Evolutionary conservation across 2,113 vertebrate species (phyloP).

Genomic region (Eulacestoma nigropectus): DNA sequence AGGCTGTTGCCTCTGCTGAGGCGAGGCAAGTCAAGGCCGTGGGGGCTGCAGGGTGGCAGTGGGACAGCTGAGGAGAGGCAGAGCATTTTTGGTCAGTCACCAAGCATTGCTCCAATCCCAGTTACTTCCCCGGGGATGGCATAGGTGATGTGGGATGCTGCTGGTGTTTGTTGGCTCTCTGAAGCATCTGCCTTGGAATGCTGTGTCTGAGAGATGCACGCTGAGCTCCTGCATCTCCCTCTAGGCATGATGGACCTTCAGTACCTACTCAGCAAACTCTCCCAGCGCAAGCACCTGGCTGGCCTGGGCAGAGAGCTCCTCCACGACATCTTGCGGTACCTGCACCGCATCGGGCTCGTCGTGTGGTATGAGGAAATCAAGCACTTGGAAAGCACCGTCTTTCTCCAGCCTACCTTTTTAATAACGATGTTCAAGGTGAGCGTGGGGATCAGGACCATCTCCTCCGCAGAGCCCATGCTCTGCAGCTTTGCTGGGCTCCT

Average conservation of each 20-base stretch:
- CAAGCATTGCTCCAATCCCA: rapidly evolving
- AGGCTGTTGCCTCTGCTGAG: neutral
- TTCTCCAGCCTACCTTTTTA: slow-evolving; percentile 70
- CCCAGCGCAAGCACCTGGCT: neutral
- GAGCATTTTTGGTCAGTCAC: neutral
- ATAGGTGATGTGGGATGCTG: rapidly evolving
- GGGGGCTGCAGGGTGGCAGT: neutral
- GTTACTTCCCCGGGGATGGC: neutral
- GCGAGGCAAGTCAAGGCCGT: neutral
- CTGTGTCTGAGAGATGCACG: neutral
- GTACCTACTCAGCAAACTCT: slow-evolving; percentile 47
- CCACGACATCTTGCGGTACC: slow-evolving; percentile 65
- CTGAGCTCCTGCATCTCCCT: neutral
- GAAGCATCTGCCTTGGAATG: neutral
- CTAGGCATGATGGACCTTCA: slow-evolving; percentile 66
- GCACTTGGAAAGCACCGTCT: slow-evolving; percentile 41
- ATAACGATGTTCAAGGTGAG: slow-evolving; percentile 73
- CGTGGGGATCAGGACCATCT: rapidly evolving
- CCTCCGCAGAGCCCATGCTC: neutral
- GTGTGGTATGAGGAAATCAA: slow-evolving; percentile 72
- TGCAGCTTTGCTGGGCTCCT: neutral
- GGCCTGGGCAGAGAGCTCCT: slow-evolving; percentile 37
- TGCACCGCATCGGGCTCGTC: slow-evolving; percentile 62
- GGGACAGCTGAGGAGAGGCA: neutral
- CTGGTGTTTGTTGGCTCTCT: neutral